A percentile compares a stretch with the other conserved stretches of the same genome.
phyloP scores from a whole-genome alignment of 2,888 invertebrate species.

The Tenthredo notha region DNA sequence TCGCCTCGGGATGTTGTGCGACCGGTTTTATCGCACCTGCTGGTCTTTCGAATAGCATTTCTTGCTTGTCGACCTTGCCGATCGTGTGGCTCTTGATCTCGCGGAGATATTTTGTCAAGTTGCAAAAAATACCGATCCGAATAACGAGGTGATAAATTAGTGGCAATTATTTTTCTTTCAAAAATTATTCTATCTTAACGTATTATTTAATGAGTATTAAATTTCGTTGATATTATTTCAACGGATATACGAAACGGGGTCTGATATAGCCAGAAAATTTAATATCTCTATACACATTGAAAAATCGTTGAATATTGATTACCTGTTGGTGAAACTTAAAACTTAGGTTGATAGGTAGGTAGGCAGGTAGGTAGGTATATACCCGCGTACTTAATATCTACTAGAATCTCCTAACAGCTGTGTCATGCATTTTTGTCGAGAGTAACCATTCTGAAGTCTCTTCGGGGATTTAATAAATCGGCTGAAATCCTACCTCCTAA shows the following conservation, averaged over 20 bases:
- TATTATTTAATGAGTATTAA: background rate
- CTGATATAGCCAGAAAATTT: background rate
- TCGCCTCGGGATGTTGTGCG: background rate
- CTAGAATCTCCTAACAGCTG: background rate
- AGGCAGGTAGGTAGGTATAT: too few relatives aligned
- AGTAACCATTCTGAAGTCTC: background rate
- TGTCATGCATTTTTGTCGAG: background rate
- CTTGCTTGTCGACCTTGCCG: conserved; percentile 26
- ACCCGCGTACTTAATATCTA: too few relatives aligned
- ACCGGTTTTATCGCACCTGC: conserved; percentile 36
- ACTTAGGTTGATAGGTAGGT: background rate
- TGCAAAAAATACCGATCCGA: background rate
- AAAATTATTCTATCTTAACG: background rate
- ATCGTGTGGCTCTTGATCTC: background rate
- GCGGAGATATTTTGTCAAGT: background rate
- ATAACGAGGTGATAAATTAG: background rate
- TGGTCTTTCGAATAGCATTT: too few relatives aligned
- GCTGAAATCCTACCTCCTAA: too few relatives aligned
- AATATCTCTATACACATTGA: background rate
- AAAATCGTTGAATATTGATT: conserved; percentile 21
- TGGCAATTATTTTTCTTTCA: background rate
- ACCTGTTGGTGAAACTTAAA: background rate
- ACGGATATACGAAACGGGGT: too few relatives aligned
- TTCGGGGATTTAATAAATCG: background rate
- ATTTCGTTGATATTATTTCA: background rate